Evolutionary conservation across 2,888 invertebrate genomes (phyloP), one percentile per base, ranked within the genome.

Genomic region (Cryptocephalus primarius): DNA sequence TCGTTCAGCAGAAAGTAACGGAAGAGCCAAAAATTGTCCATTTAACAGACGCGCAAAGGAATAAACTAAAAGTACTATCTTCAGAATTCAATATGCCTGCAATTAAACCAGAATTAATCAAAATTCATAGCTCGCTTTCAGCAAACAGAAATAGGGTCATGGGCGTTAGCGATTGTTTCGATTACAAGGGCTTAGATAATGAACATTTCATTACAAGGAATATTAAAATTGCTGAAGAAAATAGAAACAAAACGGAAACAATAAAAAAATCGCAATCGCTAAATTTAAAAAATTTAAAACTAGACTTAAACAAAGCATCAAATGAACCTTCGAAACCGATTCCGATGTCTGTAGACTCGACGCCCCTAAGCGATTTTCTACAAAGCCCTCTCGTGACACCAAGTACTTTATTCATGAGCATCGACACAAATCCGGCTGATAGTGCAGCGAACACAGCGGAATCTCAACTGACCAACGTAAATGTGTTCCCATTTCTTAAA

Each of bases 41-140:
- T 2, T 73, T 80, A 47, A 78, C 74, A 10, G 78, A 79, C 46
- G 80, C 81, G 0, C 67, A 80, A 51, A 64, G 71, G 43, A 83
- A 83, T 57, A 80, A 77, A 62, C 59, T 77, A 13, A 80, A 75
- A 64, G 72, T 83, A 1, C 62, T 83, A 46, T 73, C 76, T 4
- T 75, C 79, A 0, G 82, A 83, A 61, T 82, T 76, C 52, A 77
- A 75, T 44, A 63, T 33, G 47, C 9, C 49, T 41, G 44, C 47
- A 48, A 12, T 36, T 11, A 36, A 36, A 36, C 36, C 36, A 4
- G 4, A 36, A n/a, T n/a, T 11, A 2, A 12, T 12, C 6, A n/a
- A n/a, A 36, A 6, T 22, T 22, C 12, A 11, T n/a, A 60, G 50
- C 4, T 49, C 51, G 13, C 48, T 52, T 6, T 53, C 59, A 46